These are phyloP conservation scores for Megaptera novaeangliae DNA, from an alignment of 2,113 vertebrate genomes.

Conservation along the genomic window DNA sequence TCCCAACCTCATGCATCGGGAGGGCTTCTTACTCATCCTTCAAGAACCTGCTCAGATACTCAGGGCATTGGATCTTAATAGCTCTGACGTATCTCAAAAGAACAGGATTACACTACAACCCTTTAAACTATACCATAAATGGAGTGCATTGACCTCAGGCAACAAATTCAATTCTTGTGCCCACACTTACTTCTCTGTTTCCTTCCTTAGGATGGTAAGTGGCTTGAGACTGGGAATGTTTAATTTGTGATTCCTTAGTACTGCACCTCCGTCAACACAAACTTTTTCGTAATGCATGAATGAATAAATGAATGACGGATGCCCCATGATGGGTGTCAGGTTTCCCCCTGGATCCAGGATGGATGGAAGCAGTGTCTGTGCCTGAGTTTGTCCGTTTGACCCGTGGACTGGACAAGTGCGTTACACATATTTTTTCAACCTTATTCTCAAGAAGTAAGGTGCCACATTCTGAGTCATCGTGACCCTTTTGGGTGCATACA, in stretches of 20 bases:
- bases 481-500: not conserved
- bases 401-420: not conserved
- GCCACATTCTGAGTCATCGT: not conserved
- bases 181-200: not conserved
- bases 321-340: fast-evolving
- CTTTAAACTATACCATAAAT: not conserved
- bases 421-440: fast-evolving
- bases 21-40: not conserved
- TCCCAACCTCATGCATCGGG: fast-evolving
- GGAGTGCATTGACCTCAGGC: too few species aligned
- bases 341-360: fast-evolving
- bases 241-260: not conserved
- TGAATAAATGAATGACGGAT: not conserved
- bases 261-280: fast-evolving
- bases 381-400: not conserved
- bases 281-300: not conserved
- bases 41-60: not conserved
- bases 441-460: not conserved
- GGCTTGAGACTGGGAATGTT: not conserved
- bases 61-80: fast-evolving
- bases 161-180: fast-evolving
- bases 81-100: not conserved
- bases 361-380: fast-evolving
- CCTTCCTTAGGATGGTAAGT: too few species aligned
- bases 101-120: fast-evolving